Evolutionary conservation across 2,113 vertebrate genomes (phyloP).

Genomic region (Petromus typicus): DNA sequence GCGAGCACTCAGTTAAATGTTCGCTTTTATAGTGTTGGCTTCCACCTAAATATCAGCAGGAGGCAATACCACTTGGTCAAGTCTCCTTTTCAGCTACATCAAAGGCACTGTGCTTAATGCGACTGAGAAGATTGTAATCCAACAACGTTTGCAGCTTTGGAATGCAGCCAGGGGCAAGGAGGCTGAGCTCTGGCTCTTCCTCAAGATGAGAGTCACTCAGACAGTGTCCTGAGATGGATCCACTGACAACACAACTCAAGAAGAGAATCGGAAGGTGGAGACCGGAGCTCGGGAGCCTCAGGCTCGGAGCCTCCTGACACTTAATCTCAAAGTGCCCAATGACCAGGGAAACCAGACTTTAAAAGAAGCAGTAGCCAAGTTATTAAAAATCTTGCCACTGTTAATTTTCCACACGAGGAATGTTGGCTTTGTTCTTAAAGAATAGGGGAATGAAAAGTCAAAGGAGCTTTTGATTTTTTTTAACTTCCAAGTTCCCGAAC

Average conservation of each 20-base stretch:
- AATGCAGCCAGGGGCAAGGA: slow-evolving; percentile 25
- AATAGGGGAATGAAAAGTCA: slow-evolving; percentile 46
- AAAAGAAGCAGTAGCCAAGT: slow-evolving; percentile 47
- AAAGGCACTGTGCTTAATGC: slow-evolving; percentile 41
- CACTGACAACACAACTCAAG: not conserved
- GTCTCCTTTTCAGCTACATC: slow-evolving; percentile 57
- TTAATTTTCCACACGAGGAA: slow-evolving; percentile 60
- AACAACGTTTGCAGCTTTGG: not conserved
- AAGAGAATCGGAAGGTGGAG: not conserved
- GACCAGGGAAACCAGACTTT: slow-evolving; percentile 39
- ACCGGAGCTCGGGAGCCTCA: not conserved
- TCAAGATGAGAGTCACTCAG: not conserved
- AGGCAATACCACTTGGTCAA: slow-evolving; percentile 63
- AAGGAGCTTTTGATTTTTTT: slow-evolving; percentile 21
- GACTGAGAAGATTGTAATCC: slow-evolving; percentile 31
- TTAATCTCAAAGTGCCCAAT: slow-evolving; percentile 11
- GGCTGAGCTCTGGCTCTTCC: not conserved
- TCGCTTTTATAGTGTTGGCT: slow-evolving; percentile 71
- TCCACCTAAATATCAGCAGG: slow-evolving; percentile 55
- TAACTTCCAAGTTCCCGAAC: slow-evolving; percentile 49
- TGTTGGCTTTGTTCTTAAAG: slow-evolving; percentile 51
- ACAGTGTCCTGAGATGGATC: not conserved
- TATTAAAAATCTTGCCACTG: slow-evolving; percentile 59
- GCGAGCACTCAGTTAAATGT: not conserved
- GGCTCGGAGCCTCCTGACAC: not conserved